phyloP scores from a whole-genome alignment of 2,113 vertebrate species.

The Pao palembangensis region DNA sequence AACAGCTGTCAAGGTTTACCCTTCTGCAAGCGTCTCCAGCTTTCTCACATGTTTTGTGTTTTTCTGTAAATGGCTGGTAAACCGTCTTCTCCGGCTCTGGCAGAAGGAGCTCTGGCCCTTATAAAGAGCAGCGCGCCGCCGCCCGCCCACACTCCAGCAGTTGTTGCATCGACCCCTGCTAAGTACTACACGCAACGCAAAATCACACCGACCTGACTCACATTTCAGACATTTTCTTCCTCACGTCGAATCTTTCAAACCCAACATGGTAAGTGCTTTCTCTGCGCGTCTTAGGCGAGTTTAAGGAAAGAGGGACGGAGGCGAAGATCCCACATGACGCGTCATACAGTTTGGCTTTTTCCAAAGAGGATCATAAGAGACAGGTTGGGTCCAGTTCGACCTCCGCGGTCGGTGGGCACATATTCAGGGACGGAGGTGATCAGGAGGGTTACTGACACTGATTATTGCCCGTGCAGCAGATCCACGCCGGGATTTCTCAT shows the following conservation, averaged over 20 bases:
- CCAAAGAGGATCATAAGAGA: too few relatives aligned
- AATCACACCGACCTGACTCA: constrained; percentile 44
- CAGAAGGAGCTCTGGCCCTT: constrained; percentile 27
- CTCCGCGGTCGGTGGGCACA: background rate
- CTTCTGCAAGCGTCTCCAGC: background rate
- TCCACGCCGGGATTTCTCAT: constrained; percentile 26
- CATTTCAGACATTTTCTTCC: constrained; percentile 42
- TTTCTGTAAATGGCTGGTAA: background rate
- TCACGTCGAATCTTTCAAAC: constrained; percentile 20
- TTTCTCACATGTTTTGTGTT: too few relatives aligned
- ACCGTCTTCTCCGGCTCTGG: background rate
- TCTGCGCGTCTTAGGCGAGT: background rate
- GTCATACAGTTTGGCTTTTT: too few relatives aligned
- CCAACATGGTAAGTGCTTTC: constrained; percentile 70
- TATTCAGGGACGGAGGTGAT: background rate
- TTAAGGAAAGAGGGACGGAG: background rate
- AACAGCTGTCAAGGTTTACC: background rate
- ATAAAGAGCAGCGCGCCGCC: constrained; percentile 61
- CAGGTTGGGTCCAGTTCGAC: too few relatives aligned
- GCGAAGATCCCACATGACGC: too few relatives aligned
- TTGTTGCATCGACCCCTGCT: constrained; percentile 71
- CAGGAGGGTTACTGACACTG: background rate
- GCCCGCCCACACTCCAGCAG: constrained; percentile 64
- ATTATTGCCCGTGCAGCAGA: background rate
- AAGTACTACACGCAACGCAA: constrained; percentile 64